A percentile compares a stretch with the other conserved stretches of the same genome.
Evolutionary conservation across 2,888 invertebrate species (phyloP).

Genomic region (Drosophila paramelanica): DNA sequence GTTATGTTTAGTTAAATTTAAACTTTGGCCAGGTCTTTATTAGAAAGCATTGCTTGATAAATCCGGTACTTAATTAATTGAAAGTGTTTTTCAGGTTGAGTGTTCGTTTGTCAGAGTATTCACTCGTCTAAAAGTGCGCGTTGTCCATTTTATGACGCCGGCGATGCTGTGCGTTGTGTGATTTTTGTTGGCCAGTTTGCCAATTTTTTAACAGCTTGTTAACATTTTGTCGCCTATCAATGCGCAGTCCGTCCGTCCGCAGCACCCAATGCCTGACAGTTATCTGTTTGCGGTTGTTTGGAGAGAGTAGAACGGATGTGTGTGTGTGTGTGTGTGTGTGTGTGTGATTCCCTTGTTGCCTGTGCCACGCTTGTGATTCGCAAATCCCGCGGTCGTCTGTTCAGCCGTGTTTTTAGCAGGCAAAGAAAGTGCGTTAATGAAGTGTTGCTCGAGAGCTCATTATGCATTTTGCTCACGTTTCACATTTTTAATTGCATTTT

Average conservation of each 20-base stretch:
- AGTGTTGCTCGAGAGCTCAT: constrained; percentile 75
- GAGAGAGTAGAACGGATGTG: not conserved
- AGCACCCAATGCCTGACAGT: constrained; percentile 26
- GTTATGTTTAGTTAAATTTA: too few relatives aligned
- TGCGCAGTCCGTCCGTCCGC: constrained; percentile 27
- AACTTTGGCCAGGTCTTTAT: too few relatives aligned
- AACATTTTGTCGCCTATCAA: constrained; percentile 78
- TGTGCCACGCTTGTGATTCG: not conserved
- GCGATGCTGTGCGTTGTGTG: constrained; percentile 24
- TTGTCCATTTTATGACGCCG: not conserved
- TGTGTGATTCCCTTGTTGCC: constrained; percentile 5
- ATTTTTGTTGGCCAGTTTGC: constrained; percentile 46
- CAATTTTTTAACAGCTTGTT: constrained; percentile 78
- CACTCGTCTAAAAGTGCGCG: not conserved
- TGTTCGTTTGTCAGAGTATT: constrained; percentile 16
- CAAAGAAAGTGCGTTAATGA: constrained; percentile 73
- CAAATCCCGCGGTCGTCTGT: not conserved
- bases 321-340: not conserved
- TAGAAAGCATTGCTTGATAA: too few relatives aligned
- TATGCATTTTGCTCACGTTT: constrained; percentile 79
- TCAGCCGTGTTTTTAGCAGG: constrained; percentile 11
- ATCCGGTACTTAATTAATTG: too few relatives aligned
- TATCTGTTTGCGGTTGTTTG: constrained; percentile 49
- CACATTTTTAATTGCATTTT: constrained; percentile 75
- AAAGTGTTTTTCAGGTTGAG: too few relatives aligned